A percentile compares a stretch with the other conserved stretches of the same genome.
These are phyloP conservation scores for Tenebrosternarchus preto DNA, from an alignment of 2,113 vertebrate genomes.

Conservation along the genomic window DNA sequence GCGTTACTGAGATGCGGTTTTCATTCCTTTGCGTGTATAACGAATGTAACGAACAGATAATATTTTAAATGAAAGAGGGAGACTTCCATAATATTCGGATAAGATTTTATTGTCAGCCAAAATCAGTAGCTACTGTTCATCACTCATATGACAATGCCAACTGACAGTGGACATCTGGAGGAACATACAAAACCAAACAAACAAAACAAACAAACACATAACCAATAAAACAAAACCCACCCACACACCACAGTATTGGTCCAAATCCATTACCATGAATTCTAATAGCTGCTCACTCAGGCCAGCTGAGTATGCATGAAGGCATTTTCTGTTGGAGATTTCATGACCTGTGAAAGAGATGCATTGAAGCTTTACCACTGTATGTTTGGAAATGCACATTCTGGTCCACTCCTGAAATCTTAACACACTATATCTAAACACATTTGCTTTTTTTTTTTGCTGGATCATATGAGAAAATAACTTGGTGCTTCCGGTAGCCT, in stretches of 20 bases:
- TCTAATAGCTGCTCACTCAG: constrained; percentile 45
- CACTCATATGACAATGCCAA: constrained; percentile 7
- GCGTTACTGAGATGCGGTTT: no score
- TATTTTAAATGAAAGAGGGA: background rate
- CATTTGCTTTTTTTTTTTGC: background rate
- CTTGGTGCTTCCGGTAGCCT: background rate
- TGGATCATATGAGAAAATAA: background rate
- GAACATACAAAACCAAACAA: background rate
- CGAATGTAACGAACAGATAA: no score
- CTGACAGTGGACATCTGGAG: background rate
- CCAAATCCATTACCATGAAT: constrained; percentile 28
- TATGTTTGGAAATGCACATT: background rate
- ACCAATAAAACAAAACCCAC: background rate
- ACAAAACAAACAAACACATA: background rate
- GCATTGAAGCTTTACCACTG: background rate
- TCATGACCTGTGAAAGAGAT: background rate
- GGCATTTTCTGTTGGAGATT: background rate
- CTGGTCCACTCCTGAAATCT: constrained; percentile 16
- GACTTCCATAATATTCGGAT: background rate
- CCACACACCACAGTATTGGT: constrained; percentile 36
- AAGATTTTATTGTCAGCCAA: constrained; percentile 42
- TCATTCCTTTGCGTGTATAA: background rate
- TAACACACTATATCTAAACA: background rate
- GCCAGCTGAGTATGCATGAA: constrained; percentile 41
- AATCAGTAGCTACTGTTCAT: constrained; percentile 13